Conservation (phyloP, 1,140 invertebrate species). For the Hyles euphorbiae region DNA sequence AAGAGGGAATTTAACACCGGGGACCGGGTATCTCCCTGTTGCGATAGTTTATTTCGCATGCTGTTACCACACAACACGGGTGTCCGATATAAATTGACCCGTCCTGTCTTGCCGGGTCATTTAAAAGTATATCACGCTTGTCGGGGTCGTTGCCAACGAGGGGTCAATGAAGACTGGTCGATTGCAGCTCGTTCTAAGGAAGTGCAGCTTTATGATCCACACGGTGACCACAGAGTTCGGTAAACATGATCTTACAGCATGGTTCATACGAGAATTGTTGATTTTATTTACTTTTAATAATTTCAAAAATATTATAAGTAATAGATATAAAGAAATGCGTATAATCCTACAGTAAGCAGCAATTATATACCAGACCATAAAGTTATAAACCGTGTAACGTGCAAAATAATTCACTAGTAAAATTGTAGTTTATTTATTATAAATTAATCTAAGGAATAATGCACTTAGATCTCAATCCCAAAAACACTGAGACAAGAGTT, state of each 20-base stretch:
- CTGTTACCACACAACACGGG: slow-evolving; percentile 39
- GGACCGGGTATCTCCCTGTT: slow-evolving; percentile 46
- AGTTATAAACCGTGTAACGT: no score
- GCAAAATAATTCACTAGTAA: no score
- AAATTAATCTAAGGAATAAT: no score
- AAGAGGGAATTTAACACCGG: slow-evolving; percentile 43
- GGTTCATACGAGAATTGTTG: no score
- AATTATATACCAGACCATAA: no score
- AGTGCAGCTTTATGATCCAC: slow-evolving; percentile 51
- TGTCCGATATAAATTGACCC: slow-evolving; percentile 8
- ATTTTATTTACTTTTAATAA: no score
- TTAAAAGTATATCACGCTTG: background rate
- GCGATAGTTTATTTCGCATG: slow-evolving; percentile 57
- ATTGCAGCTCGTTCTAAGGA: slow-evolving; percentile 41
- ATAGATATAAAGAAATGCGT: no score
- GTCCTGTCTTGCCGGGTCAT: slow-evolving; percentile 9
- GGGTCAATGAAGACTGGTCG: slow-evolving; percentile 32
- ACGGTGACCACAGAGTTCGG: slow-evolving; percentile 47
- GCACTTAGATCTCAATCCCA: no score
- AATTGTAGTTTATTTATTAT: no score
- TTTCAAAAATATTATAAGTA: no score
- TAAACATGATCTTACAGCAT: slow-evolving; percentile 22
- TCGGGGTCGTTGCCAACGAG: slow-evolving; percentile 15
- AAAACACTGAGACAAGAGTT: no score
- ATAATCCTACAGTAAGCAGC: no score